These are phyloP conservation scores for Nansenia antarctica DNA, from an alignment of 2,113 vertebrate species.

Conservation along the genomic window DNA sequence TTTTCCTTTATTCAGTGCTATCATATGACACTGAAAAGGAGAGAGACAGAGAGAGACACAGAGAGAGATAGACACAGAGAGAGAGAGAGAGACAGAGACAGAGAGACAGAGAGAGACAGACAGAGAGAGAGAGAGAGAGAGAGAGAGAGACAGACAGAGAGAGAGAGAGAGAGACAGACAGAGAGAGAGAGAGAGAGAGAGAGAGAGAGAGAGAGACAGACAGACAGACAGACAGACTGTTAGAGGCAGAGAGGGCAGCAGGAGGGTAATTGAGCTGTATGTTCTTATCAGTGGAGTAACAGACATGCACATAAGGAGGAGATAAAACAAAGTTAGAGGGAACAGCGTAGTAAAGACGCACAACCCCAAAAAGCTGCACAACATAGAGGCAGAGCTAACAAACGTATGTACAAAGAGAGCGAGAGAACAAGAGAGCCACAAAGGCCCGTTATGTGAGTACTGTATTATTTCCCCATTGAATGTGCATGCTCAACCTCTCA, in stretches of 20 bases:
- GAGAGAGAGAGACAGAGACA: neutral
- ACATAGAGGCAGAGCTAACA: constrained; percentile 2
- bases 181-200: neutral
- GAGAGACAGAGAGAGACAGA: neutral
- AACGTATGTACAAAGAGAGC: constrained; percentile 23
- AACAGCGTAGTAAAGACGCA: constrained; percentile 32
- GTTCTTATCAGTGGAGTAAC: constrained; percentile 68
- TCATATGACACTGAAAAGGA: constrained; percentile 9
- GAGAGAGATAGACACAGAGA: neutral
- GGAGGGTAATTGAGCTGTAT: constrained; percentile 16
- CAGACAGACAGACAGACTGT: neutral
- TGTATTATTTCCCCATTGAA: neutral
- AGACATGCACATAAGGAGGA: constrained; percentile 41
- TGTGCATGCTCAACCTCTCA: neutral
- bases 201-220: neutral
- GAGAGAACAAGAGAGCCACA: constrained; percentile 18
- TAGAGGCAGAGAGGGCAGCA: constrained; percentile 26
- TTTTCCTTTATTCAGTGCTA: neutral
- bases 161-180: constrained; percentile 6
- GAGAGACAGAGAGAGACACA: constrained; percentile 4
- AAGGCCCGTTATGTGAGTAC: constrained; percentile 60
- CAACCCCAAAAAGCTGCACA: constrained; percentile 3
- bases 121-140: neutral
- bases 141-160: neutral
- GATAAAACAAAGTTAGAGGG: constrained; percentile 42